Conservation (phyloP, 2,113 vertebrate species). For the Pycnonotus jocosus region DNA sequence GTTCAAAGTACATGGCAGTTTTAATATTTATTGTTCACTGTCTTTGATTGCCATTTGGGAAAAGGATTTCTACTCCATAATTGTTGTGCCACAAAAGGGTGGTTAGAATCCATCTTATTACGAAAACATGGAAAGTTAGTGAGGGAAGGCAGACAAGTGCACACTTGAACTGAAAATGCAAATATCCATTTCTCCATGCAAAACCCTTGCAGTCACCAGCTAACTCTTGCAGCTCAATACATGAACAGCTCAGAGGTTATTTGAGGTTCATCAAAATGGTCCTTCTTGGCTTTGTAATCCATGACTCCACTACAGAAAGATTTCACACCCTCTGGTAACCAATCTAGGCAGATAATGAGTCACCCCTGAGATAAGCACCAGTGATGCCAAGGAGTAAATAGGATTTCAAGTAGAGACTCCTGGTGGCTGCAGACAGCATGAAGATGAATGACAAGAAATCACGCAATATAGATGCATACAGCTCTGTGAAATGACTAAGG, state of each 20-base stretch:
- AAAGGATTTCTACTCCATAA: not conserved
- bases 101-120: not conserved
- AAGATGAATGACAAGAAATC: not conserved
- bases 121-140: not conserved
- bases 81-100: not conserved
- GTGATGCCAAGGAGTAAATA: not conserved
- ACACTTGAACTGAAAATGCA: not conserved
- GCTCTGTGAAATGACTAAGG: not conserved
- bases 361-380: not conserved
- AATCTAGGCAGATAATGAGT: not conserved
- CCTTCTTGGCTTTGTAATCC: not conserved
- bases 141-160: not conserved
- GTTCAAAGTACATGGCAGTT: not conserved
- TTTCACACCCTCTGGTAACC: constrained; percentile 24
- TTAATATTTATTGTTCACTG: not conserved
- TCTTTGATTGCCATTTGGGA: not conserved
- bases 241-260: constrained; percentile 34
- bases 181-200: not conserved
- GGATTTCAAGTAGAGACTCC: not conserved
- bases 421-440: not conserved
- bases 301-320: constrained; percentile 7
- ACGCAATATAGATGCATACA: not conserved
- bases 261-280: constrained; percentile 34
- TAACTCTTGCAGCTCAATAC: not conserved
- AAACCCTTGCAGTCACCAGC: not conserved